Conservation (phyloP, 2,797 vertebrate genomes). For the Mallotus villosus region DNA sequence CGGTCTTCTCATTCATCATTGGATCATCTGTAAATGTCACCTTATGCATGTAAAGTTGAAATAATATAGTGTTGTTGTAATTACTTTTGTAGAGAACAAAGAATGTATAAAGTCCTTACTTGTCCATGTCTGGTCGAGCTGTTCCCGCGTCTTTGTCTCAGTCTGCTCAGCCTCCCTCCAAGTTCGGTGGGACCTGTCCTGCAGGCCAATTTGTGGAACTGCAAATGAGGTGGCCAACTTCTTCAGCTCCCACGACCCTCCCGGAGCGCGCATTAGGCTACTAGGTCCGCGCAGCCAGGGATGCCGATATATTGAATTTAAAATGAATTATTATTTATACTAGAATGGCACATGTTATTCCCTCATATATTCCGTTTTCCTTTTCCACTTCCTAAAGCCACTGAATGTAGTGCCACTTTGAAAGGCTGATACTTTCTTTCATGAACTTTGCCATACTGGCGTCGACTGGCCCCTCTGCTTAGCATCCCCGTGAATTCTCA, state of each 20-base stretch:
- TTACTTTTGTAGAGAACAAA: neutral
- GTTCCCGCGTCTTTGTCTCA: slow-evolving; percentile 32
- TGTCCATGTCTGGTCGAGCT: slow-evolving; percentile 37
- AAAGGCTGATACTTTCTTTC: slow-evolving; percentile 64
- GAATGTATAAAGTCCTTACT: neutral
- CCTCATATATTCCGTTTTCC: slow-evolving; percentile 13
- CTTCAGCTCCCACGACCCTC: slow-evolving; percentile 48
- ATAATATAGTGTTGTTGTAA: neutral
- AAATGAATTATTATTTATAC: slow-evolving; percentile 80
- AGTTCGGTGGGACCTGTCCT: neutral
- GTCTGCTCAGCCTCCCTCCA: too few relatives aligned
- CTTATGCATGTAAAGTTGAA: neutral
- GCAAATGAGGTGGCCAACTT: slow-evolving; percentile 33
- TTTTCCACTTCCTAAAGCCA: slow-evolving; percentile 77
- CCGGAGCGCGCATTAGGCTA: neutral
- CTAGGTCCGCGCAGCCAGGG: slow-evolving; percentile 54
- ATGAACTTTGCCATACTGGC: slow-evolving; percentile 80
- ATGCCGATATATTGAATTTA: slow-evolving; percentile 78
- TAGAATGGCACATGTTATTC: slow-evolving; percentile 70
- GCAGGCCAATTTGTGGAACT: slow-evolving; percentile 8
- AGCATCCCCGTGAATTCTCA: slow-evolving; percentile 60
- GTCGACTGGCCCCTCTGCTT: slow-evolving; percentile 72
- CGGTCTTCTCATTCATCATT: slow-evolving; percentile 11
- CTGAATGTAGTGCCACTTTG: slow-evolving; percentile 73
- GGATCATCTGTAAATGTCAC: slow-evolving; percentile 13